phyloP scores from a whole-genome alignment of 2,797 vertebrate species.

The Phyllotis vaccarum region DNA sequence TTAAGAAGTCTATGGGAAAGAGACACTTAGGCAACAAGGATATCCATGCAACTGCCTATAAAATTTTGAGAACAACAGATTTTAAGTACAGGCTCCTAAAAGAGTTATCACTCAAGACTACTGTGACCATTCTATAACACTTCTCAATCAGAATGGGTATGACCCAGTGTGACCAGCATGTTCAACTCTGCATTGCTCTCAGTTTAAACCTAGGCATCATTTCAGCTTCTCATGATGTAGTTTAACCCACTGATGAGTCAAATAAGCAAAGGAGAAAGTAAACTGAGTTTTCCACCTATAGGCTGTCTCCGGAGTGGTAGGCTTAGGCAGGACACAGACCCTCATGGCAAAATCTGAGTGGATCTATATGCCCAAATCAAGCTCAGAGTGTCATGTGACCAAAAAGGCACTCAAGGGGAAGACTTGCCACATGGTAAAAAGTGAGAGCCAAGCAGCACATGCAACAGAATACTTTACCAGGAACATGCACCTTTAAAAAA shows the following conservation, averaged over 20 bases:
- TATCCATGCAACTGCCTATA: neutral
- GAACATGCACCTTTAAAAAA: neutral
- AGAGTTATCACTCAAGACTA: neutral
- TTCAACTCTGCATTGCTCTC: neutral
- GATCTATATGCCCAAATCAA: neutral
- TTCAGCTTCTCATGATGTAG: neutral
- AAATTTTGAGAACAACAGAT: neutral
- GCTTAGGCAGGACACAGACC: neutral
- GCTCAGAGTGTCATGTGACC: neutral
- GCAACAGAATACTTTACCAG: neutral
- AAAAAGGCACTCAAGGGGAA: neutral
- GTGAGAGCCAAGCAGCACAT: neutral
- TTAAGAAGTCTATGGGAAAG: neutral
- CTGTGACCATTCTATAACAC: neutral
- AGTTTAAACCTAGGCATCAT: neutral
- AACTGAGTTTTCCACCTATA: neutral
- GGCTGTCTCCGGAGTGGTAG: neutral
- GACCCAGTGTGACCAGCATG: neutral
- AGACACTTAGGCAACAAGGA: neutral
- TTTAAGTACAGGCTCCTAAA: neutral
- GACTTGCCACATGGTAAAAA: too few relatives aligned
- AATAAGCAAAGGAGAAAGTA: neutral
- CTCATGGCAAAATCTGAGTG: neutral
- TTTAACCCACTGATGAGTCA: neutral
- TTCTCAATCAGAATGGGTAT: too few relatives aligned